Conservation (phyloP, 1,140 invertebrate species). For the Leptopilina clavipes region DNA sequence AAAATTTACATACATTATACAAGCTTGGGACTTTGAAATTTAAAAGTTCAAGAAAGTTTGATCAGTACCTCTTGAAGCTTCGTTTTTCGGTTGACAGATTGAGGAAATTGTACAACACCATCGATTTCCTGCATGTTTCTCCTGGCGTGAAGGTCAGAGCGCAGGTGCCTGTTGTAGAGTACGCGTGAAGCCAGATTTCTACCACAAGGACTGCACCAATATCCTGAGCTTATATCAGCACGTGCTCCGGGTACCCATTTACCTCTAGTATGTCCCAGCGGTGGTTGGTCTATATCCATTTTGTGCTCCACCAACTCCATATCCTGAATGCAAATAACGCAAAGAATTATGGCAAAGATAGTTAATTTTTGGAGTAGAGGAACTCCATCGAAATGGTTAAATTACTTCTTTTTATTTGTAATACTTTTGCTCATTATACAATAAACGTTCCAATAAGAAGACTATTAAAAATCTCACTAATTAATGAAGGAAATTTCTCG, state of each 20-base stretch:
- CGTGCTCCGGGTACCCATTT: constrained; percentile 84
- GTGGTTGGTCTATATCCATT: constrained; percentile 70
- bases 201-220: constrained; percentile 88
- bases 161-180: constrained; percentile 85
- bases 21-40: too few species aligned
- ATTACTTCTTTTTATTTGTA: too few species aligned
- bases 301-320: constrained; percentile 63
- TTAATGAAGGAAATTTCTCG: too few species aligned
- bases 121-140: constrained; percentile 80
- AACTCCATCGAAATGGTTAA: too few species aligned
- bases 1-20: too few species aligned
- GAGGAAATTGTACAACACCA: constrained; percentile 55
- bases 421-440: too few species aligned
- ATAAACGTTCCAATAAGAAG: too few species aligned
- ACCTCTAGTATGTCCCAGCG: constrained; percentile 82
- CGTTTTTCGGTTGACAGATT: constrained; percentile 26
- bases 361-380: too few species aligned
- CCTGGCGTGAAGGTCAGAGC: constrained; percentile 82
- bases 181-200: constrained; percentile 81
- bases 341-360: background rate
- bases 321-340: constrained; percentile 52
- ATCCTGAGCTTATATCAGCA: constrained; percentile 72
- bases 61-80: constrained; percentile 43
- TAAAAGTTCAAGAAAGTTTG: constrained; percentile 76
- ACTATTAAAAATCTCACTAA: too few species aligned